Conservation (phyloP, 1,140 invertebrate genomes). For the Drosophila azteca region DNA sequence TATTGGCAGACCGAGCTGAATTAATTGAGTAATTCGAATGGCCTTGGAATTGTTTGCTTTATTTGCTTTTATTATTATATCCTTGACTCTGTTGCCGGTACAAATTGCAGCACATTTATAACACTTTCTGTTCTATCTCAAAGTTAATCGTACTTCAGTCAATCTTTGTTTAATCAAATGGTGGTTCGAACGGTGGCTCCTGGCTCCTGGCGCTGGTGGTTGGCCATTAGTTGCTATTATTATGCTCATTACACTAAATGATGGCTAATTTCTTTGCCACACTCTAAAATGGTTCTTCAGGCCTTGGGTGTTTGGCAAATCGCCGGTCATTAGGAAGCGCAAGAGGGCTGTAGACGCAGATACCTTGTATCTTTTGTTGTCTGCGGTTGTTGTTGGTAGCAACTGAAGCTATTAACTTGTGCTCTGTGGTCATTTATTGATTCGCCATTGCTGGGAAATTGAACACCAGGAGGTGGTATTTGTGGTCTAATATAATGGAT, state of each 20-base stretch:
- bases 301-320: slow-evolving; percentile 66
- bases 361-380: too few relatives aligned
- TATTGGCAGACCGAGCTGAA: slow-evolving; percentile 67
- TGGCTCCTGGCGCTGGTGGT: slow-evolving; percentile 12
- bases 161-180: slow-evolving; percentile 76
- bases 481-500: too few relatives aligned
- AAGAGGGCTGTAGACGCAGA: slow-evolving; percentile 1
- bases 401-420: slow-evolving; percentile 32
- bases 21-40: slow-evolving; percentile 69
- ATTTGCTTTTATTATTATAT: slow-evolving; percentile 46
- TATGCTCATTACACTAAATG: slow-evolving; percentile 77
- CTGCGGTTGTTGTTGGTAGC: slow-evolving; percentile 5
- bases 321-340: slow-evolving; percentile 56
- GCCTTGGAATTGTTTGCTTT: slow-evolving; percentile 41
- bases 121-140: slow-evolving; percentile 53
- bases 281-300: slow-evolving; percentile 63
- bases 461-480: neutral
- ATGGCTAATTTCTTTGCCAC: slow-evolving; percentile 78
- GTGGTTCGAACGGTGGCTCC: slow-evolving; percentile 12
- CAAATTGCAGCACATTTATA: slow-evolving; percentile 71
- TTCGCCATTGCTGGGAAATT: neutral
- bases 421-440: slow-evolving; percentile 33
- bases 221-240: slow-evolving; percentile 74
- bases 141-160: slow-evolving; percentile 70
- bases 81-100: slow-evolving; percentile 12